Evolutionary conservation across 2,113 vertebrate species (phyloP), one percentile per base, ranked within the genome.

Genomic region (Vanacampus margaritifer): DNA sequence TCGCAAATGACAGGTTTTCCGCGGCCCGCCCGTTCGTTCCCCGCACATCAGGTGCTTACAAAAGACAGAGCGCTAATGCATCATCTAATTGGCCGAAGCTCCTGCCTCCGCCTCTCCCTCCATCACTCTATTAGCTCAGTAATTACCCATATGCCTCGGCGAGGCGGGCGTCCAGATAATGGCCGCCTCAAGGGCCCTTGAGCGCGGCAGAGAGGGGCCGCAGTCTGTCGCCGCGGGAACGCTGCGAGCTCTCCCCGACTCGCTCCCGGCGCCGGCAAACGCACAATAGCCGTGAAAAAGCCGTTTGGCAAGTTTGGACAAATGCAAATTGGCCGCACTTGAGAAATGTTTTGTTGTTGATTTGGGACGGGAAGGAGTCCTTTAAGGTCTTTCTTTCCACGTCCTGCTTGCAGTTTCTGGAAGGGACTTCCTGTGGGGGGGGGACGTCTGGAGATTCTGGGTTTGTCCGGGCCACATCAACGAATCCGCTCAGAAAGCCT

Each of bases 111-210:
- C 95, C 95, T 98, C 90, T 98, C 96, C 95, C 96, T 98, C 95
- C 97, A 98, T 98, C 96, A 98, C 95, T 97, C 95, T 98, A 98
- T 98, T 98, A 98, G 96, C 95, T 98, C 95, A 93, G 95, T 98
- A 98, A 98, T 98, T 98, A 98, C 96, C 95, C 96, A 98, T 98
- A 96, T 98, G 96, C 96, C 95, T 98, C 95, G 90, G 95, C 95
- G 95, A 90, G 89, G 89, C 89, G 85, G 89, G 85, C 89, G 89
- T 90, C 89, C 96, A 98, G 96, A 95, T 98, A 98, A 98, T 98
- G 96, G 97, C 94, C 92, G 95, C 94, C 96, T 98, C 96, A 96
- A 98, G 96, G 95, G 96, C 96, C 94, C 96, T 98, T 95, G 93
- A 98, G 94, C 93, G 92, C 93, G 92, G 93, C 94, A 95, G 86